These are phyloP conservation scores for Galeopsomyia nigrocyanea DNA, from an alignment of 2,888 invertebrate genomes.

Conservation along the genomic window DNA sequence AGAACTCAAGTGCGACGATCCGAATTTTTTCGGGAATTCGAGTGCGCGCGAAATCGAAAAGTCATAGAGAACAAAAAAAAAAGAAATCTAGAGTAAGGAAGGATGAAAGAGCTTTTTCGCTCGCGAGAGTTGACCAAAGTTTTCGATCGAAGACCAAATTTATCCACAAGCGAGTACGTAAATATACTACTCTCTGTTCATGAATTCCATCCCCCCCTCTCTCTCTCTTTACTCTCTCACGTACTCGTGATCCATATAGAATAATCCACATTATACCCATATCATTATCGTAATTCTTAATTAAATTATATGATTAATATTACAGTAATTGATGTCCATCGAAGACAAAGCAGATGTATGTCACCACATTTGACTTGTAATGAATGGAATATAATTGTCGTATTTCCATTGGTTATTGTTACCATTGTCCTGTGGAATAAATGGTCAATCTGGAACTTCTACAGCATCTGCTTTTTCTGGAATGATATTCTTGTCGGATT, in stretches of 20 bases:
- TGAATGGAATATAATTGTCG: too few relatives aligned
- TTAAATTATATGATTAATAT: slow-evolving; percentile 31
- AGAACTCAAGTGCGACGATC: slow-evolving; percentile 6
- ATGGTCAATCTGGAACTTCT: neutral
- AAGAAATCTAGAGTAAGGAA: slow-evolving; percentile 19
- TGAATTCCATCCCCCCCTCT: neutral
- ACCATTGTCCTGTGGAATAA: too few relatives aligned
- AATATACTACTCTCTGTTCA: slow-evolving; percentile 12
- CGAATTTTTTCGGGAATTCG: slow-evolving; percentile 5
- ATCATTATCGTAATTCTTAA: slow-evolving; percentile 30
- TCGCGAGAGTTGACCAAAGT: slow-evolving; percentile 8
- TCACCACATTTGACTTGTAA: neutral
- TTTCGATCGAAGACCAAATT: slow-evolving; percentile 38
- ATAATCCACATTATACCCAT: neutral
- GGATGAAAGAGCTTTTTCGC: neutral
- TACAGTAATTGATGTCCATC: slow-evolving; percentile 9
- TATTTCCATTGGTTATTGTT: too few relatives aligned
- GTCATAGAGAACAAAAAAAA: slow-evolving; percentile 20
- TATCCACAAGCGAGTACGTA: slow-evolving; percentile 5
- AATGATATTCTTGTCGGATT: slow-evolving; percentile 15
- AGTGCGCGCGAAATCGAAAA: slow-evolving; percentile 25
- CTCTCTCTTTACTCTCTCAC: neutral
- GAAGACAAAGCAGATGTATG: slow-evolving; percentile 24
- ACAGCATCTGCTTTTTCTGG: slow-evolving; percentile 25
- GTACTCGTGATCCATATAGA: slow-evolving; percentile 11